Conservation (phyloP, 2,113 vertebrate genomes). For the Hassar affinis region DNA sequence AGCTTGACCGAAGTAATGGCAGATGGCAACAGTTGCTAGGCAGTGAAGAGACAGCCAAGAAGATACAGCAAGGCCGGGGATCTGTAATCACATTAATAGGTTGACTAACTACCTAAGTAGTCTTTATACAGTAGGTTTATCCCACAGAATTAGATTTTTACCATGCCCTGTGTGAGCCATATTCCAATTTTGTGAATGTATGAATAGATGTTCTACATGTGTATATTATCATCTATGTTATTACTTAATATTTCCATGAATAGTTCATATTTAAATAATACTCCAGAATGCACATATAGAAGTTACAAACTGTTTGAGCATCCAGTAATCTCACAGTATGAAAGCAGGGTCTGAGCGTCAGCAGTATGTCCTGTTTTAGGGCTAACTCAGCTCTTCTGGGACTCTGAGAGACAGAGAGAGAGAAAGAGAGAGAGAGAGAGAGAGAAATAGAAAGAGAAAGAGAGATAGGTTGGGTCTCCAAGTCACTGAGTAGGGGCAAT, state of each 20-base stretch:
- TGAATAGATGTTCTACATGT: not conserved
- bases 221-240: not conserved
- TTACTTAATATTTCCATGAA: not conserved
- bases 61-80: not conserved
- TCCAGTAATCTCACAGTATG: not conserved
- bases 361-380: not conserved
- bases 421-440: not conserved
- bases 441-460: not conserved
- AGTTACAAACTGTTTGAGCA: not conserved
- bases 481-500: conserved; percentile 30
- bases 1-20: conserved; percentile 1
- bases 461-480: conserved; percentile 2
- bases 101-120: not conserved
- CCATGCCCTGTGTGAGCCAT: not conserved
- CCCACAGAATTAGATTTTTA: not conserved
- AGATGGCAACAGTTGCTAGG: conserved; percentile 18
- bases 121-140: not conserved
- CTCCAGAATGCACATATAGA: not conserved
- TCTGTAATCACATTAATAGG: not conserved
- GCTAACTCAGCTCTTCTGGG: conserved; percentile 2
- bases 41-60: not conserved
- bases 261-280: not conserved
- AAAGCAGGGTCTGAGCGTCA: conserved; percentile 1
- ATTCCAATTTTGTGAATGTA: not conserved
- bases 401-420: too few species aligned